Evolutionary conservation across 2,113 vertebrate genomes (phyloP).

Genomic region (Ivindomyrus marchei): DNA sequence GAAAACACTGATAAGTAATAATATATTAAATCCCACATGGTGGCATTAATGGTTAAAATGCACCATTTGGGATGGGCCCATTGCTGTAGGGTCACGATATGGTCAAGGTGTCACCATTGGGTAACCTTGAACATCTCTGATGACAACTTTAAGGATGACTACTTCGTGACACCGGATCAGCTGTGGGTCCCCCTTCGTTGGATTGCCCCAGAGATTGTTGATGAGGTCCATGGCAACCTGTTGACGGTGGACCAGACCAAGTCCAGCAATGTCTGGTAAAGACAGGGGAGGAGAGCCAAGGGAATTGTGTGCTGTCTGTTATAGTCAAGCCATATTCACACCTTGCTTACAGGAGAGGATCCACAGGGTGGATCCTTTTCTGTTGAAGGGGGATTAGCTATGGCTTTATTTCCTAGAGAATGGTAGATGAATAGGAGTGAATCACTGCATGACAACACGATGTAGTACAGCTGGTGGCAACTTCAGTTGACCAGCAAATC

Average conservation of each 20-base stretch:
- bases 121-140: neutral
- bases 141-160: constrained; percentile 75
- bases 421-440: neutral
- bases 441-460: neutral
- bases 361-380: neutral
- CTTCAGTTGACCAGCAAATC: neutral
- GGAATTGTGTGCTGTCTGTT: neutral
- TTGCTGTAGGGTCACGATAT: neutral
- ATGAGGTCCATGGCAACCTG: constrained; percentile 92
- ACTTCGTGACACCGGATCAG: constrained; percentile 91
- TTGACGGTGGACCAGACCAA: constrained; percentile 92
- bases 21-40: neutral
- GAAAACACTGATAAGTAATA: neutral
- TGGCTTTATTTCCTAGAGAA: neutral
- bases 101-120: neutral
- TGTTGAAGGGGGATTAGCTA: neutral
- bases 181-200: constrained; percentile 96
- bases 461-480: neutral
- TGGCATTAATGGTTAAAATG: neutral
- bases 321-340: neutral
- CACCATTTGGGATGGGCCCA: neutral
- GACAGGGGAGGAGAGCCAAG: neutral
- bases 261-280: constrained; percentile 93
- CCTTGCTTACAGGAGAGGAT: neutral
- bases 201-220: constrained; percentile 95